phyloP scores from a whole-genome alignment of 2,888 invertebrate species.

The Caenorhabditis becei region DNA sequence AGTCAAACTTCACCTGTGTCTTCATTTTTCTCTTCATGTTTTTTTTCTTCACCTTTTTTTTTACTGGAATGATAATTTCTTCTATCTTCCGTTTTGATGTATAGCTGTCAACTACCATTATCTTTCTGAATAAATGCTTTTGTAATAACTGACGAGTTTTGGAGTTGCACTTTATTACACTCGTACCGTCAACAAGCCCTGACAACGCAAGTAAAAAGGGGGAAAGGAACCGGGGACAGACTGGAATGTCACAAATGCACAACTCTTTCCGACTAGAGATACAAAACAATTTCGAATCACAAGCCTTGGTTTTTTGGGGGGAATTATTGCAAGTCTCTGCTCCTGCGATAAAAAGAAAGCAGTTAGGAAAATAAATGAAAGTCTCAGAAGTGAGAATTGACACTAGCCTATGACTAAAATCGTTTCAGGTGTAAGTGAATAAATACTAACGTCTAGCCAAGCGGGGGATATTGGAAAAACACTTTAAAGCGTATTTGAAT shows the following conservation, averaged over 20 bases:
- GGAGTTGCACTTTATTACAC: conserved; percentile 52
- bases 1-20: conserved; percentile 24
- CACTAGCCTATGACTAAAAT: conserved; percentile 52
- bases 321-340: conserved; percentile 34
- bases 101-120: conserved; percentile 56
- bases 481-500: conserved; percentile 24
- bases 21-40: background rate
- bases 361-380: no score
- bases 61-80: conserved; percentile 20
- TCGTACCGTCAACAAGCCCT: conserved; percentile 27
- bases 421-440: conserved; percentile 20
- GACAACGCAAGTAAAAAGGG: conserved; percentile 4
- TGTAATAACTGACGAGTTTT: conserved; percentile 22
- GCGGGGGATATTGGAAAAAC: conserved; percentile 4
- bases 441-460: conserved; percentile 48
- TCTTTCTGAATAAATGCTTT: conserved; percentile 61
- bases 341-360: background rate
- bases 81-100: conserved; percentile 51
- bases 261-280: conserved; percentile 51
- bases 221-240: conserved; percentile 25
- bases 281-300: conserved; percentile 43
- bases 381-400: background rate
- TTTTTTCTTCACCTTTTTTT: background rate
- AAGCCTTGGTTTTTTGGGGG: conserved; percentile 40
- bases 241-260: conserved; percentile 49